Percentiles rank a stretch among this genome's conserved stretches.
These are phyloP conservation scores for Anas georgica DNA, from an alignment of 2,797 vertebrate species.

Conservation along the genomic window DNA sequence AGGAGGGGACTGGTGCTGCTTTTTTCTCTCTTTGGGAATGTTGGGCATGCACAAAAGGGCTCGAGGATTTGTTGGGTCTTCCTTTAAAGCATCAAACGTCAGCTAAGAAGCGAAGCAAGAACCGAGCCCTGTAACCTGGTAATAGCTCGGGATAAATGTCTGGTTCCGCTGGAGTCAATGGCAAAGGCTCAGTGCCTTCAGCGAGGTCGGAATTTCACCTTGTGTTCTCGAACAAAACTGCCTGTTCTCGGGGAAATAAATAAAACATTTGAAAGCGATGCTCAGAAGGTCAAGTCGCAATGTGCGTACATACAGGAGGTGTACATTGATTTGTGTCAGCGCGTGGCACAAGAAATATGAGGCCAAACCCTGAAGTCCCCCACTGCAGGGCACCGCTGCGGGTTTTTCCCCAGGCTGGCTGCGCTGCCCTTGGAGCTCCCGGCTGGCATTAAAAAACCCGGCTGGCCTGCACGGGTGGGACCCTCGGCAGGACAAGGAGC, in stretches of 20 bases:
- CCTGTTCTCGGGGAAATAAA: constrained; percentile 39
- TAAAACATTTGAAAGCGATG: not conserved
- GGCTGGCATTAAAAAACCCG: not conserved
- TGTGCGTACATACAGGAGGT: not conserved
- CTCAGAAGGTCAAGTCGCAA: not conserved
- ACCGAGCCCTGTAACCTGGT: not conserved
- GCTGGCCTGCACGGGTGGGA: fast-evolving
- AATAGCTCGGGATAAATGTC: not conserved
- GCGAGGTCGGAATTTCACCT: constrained; percentile 42
- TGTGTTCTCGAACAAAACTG: constrained; percentile 11
- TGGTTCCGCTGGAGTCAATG: not conserved
- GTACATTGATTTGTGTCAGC: not conserved
- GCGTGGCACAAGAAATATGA: not conserved
- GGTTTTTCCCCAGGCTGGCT: not conserved
- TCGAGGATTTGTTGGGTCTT: not conserved
- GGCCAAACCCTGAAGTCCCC: not conserved
- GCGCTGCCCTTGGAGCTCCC: not conserved
- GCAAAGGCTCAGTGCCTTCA: not conserved
- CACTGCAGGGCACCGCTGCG: not conserved
- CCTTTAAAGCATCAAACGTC: not conserved
- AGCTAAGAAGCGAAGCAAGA: not conserved
- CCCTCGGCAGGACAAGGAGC: not conserved
- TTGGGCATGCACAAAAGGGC: not conserved
- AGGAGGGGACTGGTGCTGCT: not conserved
- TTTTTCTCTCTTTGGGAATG: not conserved